Evolutionary conservation across 1,140 invertebrate genomes (phyloP).

Genomic region (Drosophila auraria): DNA sequence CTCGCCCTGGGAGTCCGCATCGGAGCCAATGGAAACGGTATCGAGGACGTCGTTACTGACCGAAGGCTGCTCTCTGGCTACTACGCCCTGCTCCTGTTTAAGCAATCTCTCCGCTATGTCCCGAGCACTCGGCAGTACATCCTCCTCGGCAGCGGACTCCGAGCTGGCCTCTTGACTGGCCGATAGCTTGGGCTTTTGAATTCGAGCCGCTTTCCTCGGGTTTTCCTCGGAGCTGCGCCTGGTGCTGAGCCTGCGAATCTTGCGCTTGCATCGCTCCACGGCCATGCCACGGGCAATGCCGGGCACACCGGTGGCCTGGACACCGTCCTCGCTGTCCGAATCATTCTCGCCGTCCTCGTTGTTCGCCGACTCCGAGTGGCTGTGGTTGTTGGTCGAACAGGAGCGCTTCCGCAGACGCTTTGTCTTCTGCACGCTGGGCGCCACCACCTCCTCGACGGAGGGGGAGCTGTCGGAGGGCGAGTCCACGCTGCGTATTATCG

Average conservation of each 20-base stretch:
- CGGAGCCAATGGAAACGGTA: conserved; percentile 47
- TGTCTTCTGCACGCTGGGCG: conserved; percentile 52
- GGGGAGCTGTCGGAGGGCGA: conserved; percentile 45
- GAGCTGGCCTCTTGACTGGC: conserved; percentile 32
- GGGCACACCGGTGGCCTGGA: conserved; percentile 62
- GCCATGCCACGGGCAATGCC: conserved; percentile 75
- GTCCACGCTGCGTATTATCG: conserved; percentile 67
- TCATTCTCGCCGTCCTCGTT: conserved; percentile 50
- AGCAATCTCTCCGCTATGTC: conserved; percentile 74
- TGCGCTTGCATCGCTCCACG: conserved; percentile 72
- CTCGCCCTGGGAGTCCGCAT: conserved; percentile 52
- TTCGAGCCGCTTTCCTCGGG: conserved; percentile 1
- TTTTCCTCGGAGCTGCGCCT: conserved; percentile 40
- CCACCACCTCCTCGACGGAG: conserved; percentile 55
- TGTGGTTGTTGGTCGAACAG: conserved; percentile 69
- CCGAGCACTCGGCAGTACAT: conserved; percentile 61
- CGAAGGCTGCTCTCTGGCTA: neutral
- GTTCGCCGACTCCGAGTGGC: conserved; percentile 59
- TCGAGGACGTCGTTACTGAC: conserved; percentile 10
- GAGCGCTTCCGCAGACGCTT: conserved; percentile 79
- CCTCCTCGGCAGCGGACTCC: conserved; percentile 49
- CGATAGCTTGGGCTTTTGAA: conserved; percentile 22
- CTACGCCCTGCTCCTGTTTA: conserved; percentile 28
- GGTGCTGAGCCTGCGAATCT: conserved; percentile 41
- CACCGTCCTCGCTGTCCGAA: conserved; percentile 50